Conservation (phyloP, 2,797 vertebrate genomes). For the Micrastur ruficollis region DNA sequence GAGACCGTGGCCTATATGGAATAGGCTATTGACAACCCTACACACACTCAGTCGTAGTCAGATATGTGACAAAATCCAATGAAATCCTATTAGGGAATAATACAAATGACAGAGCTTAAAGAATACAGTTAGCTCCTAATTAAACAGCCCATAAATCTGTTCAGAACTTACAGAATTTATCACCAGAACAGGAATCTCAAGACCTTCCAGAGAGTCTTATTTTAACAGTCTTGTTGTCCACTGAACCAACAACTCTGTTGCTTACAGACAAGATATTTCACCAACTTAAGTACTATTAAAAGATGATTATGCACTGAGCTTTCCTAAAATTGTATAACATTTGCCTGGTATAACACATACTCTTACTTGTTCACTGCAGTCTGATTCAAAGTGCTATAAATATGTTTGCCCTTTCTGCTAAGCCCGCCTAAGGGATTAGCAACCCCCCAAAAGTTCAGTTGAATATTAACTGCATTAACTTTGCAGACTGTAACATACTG, state of each 20-base stretch:
- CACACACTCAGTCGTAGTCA: not conserved
- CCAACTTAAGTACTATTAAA: conserved; percentile 49
- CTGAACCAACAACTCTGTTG: conserved; percentile 4
- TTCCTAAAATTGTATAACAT: conserved; percentile 68
- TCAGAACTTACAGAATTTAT: conserved; percentile 1
- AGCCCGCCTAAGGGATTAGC: conserved; percentile 85
- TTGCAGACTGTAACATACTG: conserved; percentile 63
- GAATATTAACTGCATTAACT: conserved; percentile 81
- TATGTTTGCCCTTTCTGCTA: conserved; percentile 90
- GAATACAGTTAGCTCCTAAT: conserved; percentile 43
- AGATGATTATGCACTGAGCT: conserved; percentile 55
- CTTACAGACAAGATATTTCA: not conserved
- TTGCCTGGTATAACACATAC: conserved; percentile 71
- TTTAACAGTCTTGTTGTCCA: conserved; percentile 40
- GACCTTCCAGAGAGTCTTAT: not conserved
- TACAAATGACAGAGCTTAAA: conserved; percentile 48
- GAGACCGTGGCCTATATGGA: not conserved
- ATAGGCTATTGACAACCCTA: not conserved
- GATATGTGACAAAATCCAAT: conserved; percentile 21
- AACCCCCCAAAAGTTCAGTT: conserved; percentile 80
- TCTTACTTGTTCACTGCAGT: conserved; percentile 79
- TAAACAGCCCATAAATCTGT: conserved; percentile 46
- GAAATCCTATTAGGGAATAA: conserved; percentile 39
- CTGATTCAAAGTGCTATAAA: conserved; percentile 90
- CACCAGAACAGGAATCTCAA: conserved; percentile 23